Conservation (phyloP, 2,888 invertebrate species). For the Choreutis nemorana region DNA sequence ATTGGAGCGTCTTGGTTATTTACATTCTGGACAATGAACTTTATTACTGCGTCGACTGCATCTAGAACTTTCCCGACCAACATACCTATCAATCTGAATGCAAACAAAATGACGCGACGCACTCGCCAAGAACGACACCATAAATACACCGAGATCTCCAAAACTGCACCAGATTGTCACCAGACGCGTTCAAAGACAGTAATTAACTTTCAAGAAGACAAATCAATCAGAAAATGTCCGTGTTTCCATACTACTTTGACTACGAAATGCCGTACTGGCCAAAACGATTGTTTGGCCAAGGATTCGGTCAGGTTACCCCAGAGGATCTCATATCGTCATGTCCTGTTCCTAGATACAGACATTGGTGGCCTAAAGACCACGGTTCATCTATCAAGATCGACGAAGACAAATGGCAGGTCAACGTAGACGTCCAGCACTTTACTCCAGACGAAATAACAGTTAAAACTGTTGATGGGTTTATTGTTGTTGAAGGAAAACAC, state of each 20-base stretch:
- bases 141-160: constrained; percentile 7
- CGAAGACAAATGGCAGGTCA: constrained; percentile 70
- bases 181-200: constrained; percentile 10
- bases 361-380: constrained; percentile 47
- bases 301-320: constrained; percentile 45
- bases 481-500: constrained; percentile 80
- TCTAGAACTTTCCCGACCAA: constrained; percentile 2
- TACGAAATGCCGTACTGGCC: constrained; percentile 41
- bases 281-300: constrained; percentile 44
- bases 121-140: constrained; percentile 5
- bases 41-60: constrained; percentile 12
- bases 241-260: constrained; percentile 39
- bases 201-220: not conserved
- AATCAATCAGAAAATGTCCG: constrained; percentile 26
- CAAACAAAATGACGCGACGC: constrained; percentile 19
- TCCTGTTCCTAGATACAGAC: constrained; percentile 23
- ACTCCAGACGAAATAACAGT: constrained; percentile 79
- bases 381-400: constrained; percentile 59
- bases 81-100: not conserved
- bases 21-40: too few relatives aligned
- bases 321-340: constrained; percentile 38
- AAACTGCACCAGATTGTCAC: constrained; percentile 17
- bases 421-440: constrained; percentile 80
- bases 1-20: too few relatives aligned
- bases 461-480: constrained; percentile 72